A percentile compares a stretch with the other conserved stretches of the same genome.
These are phyloP conservation scores for Epistrophe eligans DNA, from an alignment of 2,888 invertebrate species.

Conservation along the genomic window DNA sequence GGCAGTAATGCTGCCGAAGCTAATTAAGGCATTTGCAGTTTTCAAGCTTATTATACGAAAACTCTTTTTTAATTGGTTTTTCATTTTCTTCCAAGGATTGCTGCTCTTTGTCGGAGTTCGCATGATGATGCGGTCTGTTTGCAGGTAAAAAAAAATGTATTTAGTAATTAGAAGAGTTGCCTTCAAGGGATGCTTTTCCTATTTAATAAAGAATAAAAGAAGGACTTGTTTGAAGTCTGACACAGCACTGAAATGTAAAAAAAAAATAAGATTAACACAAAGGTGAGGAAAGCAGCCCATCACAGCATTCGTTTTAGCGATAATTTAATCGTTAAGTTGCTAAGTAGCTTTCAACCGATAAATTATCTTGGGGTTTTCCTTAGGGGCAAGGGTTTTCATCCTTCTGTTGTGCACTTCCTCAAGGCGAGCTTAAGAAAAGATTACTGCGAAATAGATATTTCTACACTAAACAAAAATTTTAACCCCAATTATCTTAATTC, in stretches of 20 bases:
- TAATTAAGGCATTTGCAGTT: constrained; percentile 71
- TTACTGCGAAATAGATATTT: too few relatives aligned
- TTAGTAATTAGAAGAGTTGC: constrained; percentile 57
- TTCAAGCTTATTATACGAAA: constrained; percentile 46
- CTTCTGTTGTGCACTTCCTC: not conserved
- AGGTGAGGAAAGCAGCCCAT: constrained; percentile 3
- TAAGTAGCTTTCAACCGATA: not conserved
- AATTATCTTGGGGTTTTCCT: not conserved
- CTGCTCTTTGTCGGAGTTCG: not conserved
- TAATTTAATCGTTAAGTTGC: not conserved
- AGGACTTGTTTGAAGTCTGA: constrained; percentile 9
- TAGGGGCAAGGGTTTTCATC: not conserved
- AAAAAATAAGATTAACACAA: constrained; percentile 15
- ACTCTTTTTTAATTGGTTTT: constrained; percentile 71
- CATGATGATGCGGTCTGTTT: not conserved
- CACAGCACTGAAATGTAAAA: not conserved
- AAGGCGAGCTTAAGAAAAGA: too few relatives aligned
- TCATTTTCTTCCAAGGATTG: constrained; percentile 24
- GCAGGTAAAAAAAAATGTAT: constrained; percentile 25
- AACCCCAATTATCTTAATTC: too few relatives aligned
- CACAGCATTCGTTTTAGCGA: not conserved
- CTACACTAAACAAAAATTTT: too few relatives aligned
- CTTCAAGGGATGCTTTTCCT: constrained; percentile 5
- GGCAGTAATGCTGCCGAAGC: constrained; percentile 36
- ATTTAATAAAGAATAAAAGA: constrained; percentile 14